These are phyloP conservation scores for Mustelus asterias DNA, from an alignment of 2,113 vertebrate genomes.

Conservation along the genomic window DNA sequence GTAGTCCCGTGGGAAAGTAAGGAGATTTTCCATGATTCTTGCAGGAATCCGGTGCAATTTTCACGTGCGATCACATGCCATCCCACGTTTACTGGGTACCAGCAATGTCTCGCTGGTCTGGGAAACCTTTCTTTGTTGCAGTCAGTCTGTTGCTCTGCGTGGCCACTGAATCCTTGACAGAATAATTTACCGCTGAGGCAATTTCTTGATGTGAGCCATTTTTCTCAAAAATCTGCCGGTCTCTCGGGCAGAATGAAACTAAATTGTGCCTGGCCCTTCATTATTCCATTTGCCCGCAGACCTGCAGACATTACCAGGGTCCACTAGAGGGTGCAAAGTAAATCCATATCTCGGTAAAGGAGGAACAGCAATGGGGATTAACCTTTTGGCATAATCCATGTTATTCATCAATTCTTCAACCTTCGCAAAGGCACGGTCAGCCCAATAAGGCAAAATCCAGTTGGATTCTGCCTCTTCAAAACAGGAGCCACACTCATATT, in stretches of 20 bases:
- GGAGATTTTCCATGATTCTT: not conserved
- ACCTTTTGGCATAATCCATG: not conserved
- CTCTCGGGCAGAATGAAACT: not conserved
- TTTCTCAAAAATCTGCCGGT: not conserved
- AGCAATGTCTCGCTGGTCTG: not conserved
- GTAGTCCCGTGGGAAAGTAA: not conserved
- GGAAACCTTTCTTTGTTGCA: no score
- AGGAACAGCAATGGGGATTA: not conserved
- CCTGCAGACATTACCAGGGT: not conserved
- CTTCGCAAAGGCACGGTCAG: not conserved
- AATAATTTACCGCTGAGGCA: not conserved
- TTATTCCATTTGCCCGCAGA: not conserved
- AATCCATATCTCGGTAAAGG: no score
- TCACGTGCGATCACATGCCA: not conserved
- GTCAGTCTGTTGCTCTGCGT: not conserved
- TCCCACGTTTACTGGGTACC: not conserved
- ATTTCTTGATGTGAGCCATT: not conserved
- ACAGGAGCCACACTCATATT: not conserved
- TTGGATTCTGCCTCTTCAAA: not conserved
- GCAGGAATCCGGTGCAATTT: not conserved
- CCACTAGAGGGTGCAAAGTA: conserved; percentile 20
- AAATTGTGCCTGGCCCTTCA: not conserved
- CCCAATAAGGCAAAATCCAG: not conserved
- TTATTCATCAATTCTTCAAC: not conserved
- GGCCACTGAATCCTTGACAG: not conserved